These are phyloP conservation scores for Pangasianodon hypophthalmus DNA, from an alignment of 2,113 vertebrate genomes.

Conservation along the genomic window DNA sequence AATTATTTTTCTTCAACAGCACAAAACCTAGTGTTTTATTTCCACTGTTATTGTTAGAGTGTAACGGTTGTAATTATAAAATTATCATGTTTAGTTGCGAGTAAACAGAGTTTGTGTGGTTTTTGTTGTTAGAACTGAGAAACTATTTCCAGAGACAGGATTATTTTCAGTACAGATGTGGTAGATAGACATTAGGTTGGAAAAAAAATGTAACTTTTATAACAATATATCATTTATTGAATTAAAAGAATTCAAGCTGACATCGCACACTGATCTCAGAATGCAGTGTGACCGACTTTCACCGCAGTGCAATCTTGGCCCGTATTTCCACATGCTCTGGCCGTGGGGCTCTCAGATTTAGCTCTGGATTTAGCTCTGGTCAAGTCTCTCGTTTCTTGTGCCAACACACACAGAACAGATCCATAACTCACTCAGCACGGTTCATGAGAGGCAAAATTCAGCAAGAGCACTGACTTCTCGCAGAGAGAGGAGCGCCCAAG, in stretches of 20 bases:
- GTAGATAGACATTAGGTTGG: not conserved
- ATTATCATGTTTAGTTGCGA: too few species aligned
- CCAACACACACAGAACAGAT: conserved; percentile 66
- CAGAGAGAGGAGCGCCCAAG: not conserved
- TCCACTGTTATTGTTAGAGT: too few species aligned
- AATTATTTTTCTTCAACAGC: too few species aligned
- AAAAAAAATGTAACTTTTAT: not conserved
- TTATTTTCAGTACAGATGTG: not conserved
- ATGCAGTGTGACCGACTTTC: conserved; percentile 35
- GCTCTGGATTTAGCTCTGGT: conserved; percentile 63
- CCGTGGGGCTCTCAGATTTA: conserved; percentile 38
- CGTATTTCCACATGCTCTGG: conserved; percentile 55
- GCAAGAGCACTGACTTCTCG: conserved; percentile 42
- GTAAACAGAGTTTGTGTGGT: not conserved
- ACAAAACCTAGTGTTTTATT: too few species aligned
- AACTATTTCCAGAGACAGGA: not conserved
- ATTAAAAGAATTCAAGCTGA: not conserved
- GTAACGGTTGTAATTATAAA: too few species aligned
- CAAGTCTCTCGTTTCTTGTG: conserved; percentile 56
- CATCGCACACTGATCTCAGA: conserved; percentile 24
- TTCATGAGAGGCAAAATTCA: conserved; percentile 17
- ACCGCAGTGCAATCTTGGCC: conserved; percentile 36
- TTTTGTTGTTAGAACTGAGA: not conserved
- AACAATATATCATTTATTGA: not conserved
- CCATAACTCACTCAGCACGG: conserved; percentile 61